These are phyloP conservation scores for Lates japonicus DNA, from an alignment of 2,797 vertebrate genomes.

Conservation along the genomic window DNA sequence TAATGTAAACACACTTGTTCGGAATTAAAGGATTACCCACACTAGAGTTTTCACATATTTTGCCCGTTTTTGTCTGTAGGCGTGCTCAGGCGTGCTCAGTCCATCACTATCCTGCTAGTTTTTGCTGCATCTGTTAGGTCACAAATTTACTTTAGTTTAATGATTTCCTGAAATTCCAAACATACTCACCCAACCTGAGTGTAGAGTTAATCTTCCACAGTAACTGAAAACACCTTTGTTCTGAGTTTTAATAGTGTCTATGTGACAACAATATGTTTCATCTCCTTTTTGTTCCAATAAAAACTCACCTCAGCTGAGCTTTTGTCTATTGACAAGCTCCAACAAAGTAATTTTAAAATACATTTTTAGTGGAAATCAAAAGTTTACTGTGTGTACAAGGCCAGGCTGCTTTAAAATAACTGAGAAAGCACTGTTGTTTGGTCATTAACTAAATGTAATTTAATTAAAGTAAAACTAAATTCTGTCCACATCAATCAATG, in stretches of 20 bases:
- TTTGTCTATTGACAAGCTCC: neutral
- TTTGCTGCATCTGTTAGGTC: neutral
- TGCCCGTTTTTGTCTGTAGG: neutral
- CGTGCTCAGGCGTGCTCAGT: too few species aligned
- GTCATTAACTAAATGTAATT: neutral
- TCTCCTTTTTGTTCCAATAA: neutral
- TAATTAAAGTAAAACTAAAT: neutral
- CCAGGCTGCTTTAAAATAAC: too few species aligned
- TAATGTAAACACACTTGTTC: neutral
- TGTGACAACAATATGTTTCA: neutral
- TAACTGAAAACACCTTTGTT: neutral
- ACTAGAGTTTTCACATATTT: neutral
- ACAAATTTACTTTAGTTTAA: neutral
- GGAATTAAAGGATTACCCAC: neutral
- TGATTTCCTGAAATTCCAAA: neutral
- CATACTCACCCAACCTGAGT: neutral
- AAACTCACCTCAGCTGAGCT: neutral
- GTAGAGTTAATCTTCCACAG: neutral
- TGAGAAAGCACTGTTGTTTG: too few species aligned
- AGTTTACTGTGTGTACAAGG: too few species aligned
- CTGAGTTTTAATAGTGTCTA: neutral
- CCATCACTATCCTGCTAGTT: neutral
- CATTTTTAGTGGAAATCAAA: neutral
- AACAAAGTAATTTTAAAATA: neutral
- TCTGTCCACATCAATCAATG: neutral